phyloP scores from a whole-genome alignment of 2,113 vertebrate species.

The Bujurquina vittata region DNA sequence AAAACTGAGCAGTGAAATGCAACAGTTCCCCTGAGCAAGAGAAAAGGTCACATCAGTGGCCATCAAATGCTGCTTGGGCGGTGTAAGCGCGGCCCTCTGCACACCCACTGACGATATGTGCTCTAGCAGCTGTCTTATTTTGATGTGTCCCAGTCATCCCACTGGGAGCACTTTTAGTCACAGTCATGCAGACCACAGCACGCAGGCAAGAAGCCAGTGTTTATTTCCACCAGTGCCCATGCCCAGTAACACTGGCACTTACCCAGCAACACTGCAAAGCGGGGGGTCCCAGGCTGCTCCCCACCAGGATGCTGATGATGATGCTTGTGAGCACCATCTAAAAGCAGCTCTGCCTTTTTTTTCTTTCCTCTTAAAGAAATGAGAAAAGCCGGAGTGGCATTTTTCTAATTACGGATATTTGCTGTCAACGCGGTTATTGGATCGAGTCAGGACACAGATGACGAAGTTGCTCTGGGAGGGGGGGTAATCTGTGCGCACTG shows the following conservation, averaged over 20 bases:
- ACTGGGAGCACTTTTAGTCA: conserved; percentile 1
- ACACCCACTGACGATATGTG: background rate
- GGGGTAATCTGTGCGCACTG: background rate
- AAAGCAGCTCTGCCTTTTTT: background rate
- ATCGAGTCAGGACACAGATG: background rate
- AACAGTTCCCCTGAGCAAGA: background rate
- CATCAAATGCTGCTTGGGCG: background rate
- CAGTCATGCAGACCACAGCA: conserved; percentile 23
- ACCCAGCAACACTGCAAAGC: conserved; percentile 68
- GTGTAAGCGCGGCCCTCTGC: background rate
- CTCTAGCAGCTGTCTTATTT: background rate
- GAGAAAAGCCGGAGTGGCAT: background rate
- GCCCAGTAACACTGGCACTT: conserved; percentile 60
- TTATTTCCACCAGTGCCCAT: conserved; percentile 53
- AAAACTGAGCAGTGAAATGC: background rate
- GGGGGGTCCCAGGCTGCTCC: conserved; percentile 43
- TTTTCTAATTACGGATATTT: background rate
- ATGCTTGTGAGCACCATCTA: background rate
- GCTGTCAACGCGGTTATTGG: conserved; percentile 11
- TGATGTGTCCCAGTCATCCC: no score
- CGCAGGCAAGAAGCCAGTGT: conserved; percentile 54
- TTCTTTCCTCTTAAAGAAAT: background rate
- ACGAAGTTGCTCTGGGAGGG: conserved; percentile 10
- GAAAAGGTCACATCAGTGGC: background rate
- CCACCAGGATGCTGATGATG: conserved; percentile 8